Percentiles rank a stretch among this genome's conserved stretches.
These are phyloP conservation scores for Orthosia incerta DNA, from an alignment of 2,888 invertebrate genomes.

Conservation along the genomic window DNA sequence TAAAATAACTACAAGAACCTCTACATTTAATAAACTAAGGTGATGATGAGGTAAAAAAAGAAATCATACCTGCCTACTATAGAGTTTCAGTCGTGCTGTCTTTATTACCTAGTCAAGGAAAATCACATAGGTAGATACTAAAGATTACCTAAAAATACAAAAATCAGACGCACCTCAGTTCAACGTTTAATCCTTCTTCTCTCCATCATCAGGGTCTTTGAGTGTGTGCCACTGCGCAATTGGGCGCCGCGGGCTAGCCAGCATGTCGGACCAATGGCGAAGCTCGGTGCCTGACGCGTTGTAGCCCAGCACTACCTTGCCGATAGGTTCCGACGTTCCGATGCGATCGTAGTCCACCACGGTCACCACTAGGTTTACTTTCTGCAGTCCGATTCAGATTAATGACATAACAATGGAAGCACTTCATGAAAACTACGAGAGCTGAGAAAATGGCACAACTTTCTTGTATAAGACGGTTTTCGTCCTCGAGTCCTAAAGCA, in stretches of 20 bases:
- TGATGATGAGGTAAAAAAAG: slow-evolving; percentile 13
- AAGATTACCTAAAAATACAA: background rate
- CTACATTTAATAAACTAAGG: slow-evolving; percentile 5
- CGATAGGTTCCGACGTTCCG: slow-evolving; percentile 99
- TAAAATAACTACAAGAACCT: background rate
- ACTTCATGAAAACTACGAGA: slow-evolving; percentile 36
- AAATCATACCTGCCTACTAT: slow-evolving; percentile 36
- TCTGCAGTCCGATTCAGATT: slow-evolving; percentile 92
- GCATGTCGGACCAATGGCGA: slow-evolving; percentile 99
- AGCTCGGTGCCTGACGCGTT: slow-evolving; percentile 99
- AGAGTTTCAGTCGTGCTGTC: slow-evolving; percentile 12
- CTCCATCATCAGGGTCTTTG: slow-evolving; percentile 98
- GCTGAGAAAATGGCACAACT: slow-evolving; percentile 15
- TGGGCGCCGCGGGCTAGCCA: slow-evolving; percentile 99
- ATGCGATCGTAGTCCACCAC: slow-evolving; percentile 99
- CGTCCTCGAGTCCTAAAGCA: background rate
- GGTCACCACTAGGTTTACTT: slow-evolving; percentile 99
- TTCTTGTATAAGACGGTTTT: background rate
- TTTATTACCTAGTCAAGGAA: slow-evolving; percentile 23
- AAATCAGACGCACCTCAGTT: slow-evolving; percentile 67
- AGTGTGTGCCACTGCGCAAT: slow-evolving; percentile 99
- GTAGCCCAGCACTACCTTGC: slow-evolving; percentile 98
- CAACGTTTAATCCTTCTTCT: slow-evolving; percentile 94
- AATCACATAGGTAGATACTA: background rate
- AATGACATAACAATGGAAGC: slow-evolving; percentile 48